phyloP scores from a whole-genome alignment of 2,113 vertebrate genomes.

The Struthio camelus region DNA sequence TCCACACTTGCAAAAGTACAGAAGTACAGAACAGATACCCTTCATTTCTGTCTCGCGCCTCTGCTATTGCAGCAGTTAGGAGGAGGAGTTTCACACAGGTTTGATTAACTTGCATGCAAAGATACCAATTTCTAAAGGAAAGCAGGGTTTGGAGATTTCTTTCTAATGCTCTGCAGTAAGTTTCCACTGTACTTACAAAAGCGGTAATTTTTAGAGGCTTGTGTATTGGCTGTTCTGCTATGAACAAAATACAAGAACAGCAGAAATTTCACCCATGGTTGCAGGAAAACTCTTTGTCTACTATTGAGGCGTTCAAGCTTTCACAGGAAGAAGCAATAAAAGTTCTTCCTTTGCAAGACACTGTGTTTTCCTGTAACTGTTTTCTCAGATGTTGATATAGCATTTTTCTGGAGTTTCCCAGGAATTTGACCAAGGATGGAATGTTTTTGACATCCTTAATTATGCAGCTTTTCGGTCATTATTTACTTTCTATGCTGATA shows the following conservation, averaged over 20 bases:
- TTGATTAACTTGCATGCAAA: neutral
- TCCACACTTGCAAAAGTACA: neutral
- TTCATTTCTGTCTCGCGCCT: neutral
- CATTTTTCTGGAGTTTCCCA: neutral
- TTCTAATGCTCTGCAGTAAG: neutral
- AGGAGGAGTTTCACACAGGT: neutral
- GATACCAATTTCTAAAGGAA: neutral
- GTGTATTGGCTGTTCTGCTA: neutral
- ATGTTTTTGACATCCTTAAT: neutral
- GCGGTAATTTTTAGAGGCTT: neutral
- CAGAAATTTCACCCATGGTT: neutral
- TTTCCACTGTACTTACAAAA: neutral
- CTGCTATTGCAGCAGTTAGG: neutral
- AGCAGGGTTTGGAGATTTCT: neutral
- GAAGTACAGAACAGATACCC: neutral
- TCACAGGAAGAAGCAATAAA: accelerated
- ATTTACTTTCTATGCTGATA: neutral
- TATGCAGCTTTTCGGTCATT: neutral
- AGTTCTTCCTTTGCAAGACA: neutral
- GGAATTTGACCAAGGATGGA: neutral
- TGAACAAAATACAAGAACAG: neutral
- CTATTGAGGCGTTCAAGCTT: neutral
- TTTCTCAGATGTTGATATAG: neutral
- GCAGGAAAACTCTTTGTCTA: neutral
- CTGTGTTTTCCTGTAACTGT: neutral